Evolutionary conservation across 2,888 invertebrate species (phyloP).

Genomic region (Idaea dimidiata): DNA sequence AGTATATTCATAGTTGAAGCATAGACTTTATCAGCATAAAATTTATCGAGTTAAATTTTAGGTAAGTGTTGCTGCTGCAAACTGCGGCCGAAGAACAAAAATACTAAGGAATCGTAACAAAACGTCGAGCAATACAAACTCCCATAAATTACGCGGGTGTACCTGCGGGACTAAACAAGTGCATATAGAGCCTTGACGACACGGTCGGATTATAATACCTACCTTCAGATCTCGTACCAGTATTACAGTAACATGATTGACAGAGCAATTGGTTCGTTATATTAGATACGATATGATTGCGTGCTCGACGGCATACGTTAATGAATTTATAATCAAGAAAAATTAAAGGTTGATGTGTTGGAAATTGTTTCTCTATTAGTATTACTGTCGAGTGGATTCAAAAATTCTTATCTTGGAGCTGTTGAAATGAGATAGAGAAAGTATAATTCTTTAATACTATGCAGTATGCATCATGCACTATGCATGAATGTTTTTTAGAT

Average conservation of each 20-base stretch:
- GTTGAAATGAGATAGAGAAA: slow-evolving; percentile 1
- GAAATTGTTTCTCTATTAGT: not conserved
- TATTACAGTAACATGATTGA: slow-evolving; percentile 43
- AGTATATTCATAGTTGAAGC: not conserved
- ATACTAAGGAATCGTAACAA: too few relatives aligned
- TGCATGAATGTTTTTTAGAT: slow-evolving; percentile 5
- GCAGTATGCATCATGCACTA: not conserved
- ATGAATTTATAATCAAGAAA: slow-evolving; percentile 34
- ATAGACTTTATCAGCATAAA: not conserved
- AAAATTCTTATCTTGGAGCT: not conserved
- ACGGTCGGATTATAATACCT: not conserved
- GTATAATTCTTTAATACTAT: not conserved
- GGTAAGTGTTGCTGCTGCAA: too few relatives aligned
- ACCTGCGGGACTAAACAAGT: not conserved
- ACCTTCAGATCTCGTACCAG: slow-evolving; percentile 10
- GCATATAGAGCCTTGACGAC: not conserved
- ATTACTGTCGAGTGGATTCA: not conserved
- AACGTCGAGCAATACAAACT: too few relatives aligned
- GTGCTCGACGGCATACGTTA: slow-evolving; percentile 55
- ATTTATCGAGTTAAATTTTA: not conserved
- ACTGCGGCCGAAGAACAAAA: too few relatives aligned
- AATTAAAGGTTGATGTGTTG: slow-evolving; percentile 3
- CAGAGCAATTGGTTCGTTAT: slow-evolving; percentile 38
- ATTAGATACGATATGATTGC: slow-evolving; percentile 42
- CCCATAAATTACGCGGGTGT: not conserved